A percentile compares a stretch with the other conserved stretches of the same genome.
These are phyloP conservation scores for Asteroscopus sphinx DNA, from an alignment of 2,888 invertebrate species.

Conservation along the genomic window DNA sequence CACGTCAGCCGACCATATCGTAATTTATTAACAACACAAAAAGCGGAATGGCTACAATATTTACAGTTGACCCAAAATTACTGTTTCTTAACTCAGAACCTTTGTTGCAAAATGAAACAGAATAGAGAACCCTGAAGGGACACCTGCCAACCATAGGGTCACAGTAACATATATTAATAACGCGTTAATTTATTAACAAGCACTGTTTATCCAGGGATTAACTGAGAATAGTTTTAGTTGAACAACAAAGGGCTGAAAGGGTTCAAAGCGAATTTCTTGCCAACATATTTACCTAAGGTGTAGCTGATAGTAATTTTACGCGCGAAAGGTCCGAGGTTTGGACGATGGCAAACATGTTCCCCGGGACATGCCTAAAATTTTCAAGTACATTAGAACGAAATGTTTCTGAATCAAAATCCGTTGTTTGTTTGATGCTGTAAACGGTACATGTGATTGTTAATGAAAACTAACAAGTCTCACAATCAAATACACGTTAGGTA, in stretches of 20 bases:
- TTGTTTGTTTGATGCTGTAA: conserved; percentile 75
- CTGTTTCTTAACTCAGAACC: conserved; percentile 81
- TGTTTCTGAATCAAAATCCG: conserved; percentile 74
- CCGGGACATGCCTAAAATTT: conserved; percentile 78
- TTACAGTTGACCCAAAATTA: conserved; percentile 83
- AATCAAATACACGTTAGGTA: conserved; percentile 64
- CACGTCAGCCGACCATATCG: conserved; percentile 72
- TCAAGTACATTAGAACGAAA: conserved; percentile 68
- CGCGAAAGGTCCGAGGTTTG: conserved; percentile 85
- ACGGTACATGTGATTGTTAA: conserved; percentile 68
- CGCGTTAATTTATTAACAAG: conserved; percentile 89
- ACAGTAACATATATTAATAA: conserved; percentile 89
- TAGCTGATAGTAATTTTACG: conserved; percentile 89
- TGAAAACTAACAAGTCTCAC: conserved; percentile 66
- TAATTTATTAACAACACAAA: conserved; percentile 84
- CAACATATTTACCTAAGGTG: conserved; percentile 89
- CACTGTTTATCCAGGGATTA: conserved; percentile 89
- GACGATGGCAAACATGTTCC: conserved; percentile 72
- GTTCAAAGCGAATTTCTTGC: conserved; percentile 90
- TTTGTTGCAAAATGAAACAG: conserved; percentile 82
- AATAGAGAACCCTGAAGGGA: conserved; percentile 80
- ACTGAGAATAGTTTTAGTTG: conserved; percentile 89
- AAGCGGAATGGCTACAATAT: conserved; percentile 83
- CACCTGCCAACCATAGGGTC: conserved; percentile 86
- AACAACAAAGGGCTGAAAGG: conserved; percentile 88